Evolutionary conservation across 1,140 invertebrate species (phyloP).

Genomic region (Colletes latitarsis): DNA sequence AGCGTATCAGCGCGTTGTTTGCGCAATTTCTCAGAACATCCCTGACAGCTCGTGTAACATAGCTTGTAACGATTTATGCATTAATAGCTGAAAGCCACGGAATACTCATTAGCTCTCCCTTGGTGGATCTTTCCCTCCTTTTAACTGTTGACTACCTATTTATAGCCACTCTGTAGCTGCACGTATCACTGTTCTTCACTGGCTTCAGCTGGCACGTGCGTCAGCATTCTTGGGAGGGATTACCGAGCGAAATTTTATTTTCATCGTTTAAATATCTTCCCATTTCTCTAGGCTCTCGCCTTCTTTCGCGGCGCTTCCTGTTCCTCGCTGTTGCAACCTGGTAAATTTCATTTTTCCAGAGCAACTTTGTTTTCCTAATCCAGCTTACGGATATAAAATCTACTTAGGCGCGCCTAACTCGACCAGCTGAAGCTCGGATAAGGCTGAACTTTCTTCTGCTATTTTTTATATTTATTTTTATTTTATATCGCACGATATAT

Average conservation of each 20-base stretch:
- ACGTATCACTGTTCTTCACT: neutral
- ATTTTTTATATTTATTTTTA: too few relatives aligned
- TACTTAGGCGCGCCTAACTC: too few relatives aligned
- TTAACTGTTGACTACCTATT: conserved; percentile 40
- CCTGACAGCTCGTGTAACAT: neutral
- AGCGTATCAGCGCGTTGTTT: conserved; percentile 10
- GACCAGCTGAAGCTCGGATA: too few relatives aligned
- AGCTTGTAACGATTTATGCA: conserved; percentile 30
- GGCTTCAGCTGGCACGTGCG: neutral
- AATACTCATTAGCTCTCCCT: conserved; percentile 41
- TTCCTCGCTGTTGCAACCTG: too few relatives aligned
- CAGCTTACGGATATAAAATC: too few relatives aligned
- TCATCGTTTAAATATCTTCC: neutral
- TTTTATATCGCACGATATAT: too few relatives aligned
- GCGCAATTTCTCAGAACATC: conserved; percentile 5
- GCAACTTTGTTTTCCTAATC: too few relatives aligned
- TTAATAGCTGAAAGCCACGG: conserved; percentile 35
- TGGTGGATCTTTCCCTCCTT: conserved; percentile 14
- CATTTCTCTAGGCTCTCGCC: neutral
- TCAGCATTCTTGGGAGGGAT: conserved; percentile 8
- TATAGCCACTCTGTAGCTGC: conserved; percentile 12
- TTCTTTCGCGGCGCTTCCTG: too few relatives aligned
- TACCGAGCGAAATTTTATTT: conserved; percentile 29
- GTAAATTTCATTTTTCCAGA: too few relatives aligned
- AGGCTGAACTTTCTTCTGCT: too few relatives aligned